Evolutionary conservation across 1,140 invertebrate genomes (phyloP).

Genomic region (Megalopta genalis): DNA sequence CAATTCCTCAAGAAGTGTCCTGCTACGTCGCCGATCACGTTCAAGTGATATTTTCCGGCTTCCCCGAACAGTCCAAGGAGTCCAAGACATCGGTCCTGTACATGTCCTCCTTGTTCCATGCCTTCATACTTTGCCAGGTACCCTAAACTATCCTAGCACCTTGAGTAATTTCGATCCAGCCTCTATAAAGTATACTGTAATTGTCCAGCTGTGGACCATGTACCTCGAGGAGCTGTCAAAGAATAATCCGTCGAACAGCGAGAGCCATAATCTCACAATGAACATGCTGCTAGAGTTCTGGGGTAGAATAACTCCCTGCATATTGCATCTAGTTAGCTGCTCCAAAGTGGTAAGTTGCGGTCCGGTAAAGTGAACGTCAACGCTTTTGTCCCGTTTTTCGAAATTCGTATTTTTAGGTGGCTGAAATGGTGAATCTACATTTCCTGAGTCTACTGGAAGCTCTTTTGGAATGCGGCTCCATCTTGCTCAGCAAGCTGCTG

Average conservation of each 20-base stretch:
- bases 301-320: conserved; percentile 97
- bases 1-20: conserved; percentile 96
- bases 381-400: background rate
- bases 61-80: conserved; percentile 97
- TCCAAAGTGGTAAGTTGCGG: conserved; percentile 91
- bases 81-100: conserved; percentile 93
- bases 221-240: conserved; percentile 95
- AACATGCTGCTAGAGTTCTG: conserved; percentile 98
- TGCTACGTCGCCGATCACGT: conserved; percentile 98
- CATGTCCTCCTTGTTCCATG: conserved; percentile 94
- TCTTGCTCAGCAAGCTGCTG: conserved; percentile 91
- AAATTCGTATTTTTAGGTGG: conserved; percentile 83
- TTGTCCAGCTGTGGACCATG: conserved; percentile 94
- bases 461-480: conserved; percentile 96
- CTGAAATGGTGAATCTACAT: conserved; percentile 98
- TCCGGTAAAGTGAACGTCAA: too few relatives aligned
- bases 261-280: conserved; percentile 86
- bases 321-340: conserved; percentile 95
- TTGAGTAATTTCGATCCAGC: background rate
- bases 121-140: conserved; percentile 89
- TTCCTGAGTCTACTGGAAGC: conserved; percentile 97
- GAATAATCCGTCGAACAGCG: conserved; percentile 83
- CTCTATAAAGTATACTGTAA: background rate
- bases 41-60: conserved; percentile 96
- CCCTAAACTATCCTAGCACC: background rate